A percentile compares a stretch with the other conserved stretches of the same genome.
Conservation (phyloP, 2,113 vertebrate genomes). For the Machaerirhynchus nigripectus region DNA sequence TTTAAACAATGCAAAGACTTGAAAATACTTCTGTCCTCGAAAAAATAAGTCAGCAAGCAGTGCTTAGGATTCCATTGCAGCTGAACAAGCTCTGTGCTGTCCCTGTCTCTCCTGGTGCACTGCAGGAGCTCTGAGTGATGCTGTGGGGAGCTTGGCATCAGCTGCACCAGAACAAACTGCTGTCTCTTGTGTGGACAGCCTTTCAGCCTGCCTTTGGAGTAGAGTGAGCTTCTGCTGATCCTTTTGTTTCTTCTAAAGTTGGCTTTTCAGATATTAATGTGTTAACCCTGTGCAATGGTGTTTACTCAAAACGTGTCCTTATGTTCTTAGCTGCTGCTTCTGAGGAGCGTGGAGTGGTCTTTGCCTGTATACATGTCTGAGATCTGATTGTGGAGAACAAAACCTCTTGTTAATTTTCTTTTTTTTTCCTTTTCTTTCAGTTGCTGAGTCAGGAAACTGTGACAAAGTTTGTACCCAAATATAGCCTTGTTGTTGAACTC, state of each 20-base stretch:
- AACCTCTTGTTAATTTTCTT: not conserved
- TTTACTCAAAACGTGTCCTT: not conserved
- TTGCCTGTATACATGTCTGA: not conserved
- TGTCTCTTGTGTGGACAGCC: not conserved
- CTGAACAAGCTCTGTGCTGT: not conserved
- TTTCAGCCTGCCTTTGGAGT: not conserved
- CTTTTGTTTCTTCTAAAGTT: not conserved
- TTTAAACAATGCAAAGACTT: not conserved
- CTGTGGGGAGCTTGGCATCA: not conserved
- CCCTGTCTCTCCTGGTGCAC: not conserved
- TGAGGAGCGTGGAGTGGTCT: not conserved
- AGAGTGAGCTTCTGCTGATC: not conserved
- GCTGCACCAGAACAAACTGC: not conserved
- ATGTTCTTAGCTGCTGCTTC: not conserved
- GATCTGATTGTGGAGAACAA: not conserved
- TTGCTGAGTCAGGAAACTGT: slow-evolving; percentile 87
- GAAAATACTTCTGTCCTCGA: not conserved
- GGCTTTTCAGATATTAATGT: not conserved
- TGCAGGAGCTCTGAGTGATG: not conserved
- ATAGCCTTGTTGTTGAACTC: slow-evolving; percentile 91
- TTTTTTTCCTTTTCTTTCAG: slow-evolving; percentile 58
- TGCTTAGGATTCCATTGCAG: not conserved
- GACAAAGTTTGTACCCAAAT: slow-evolving; percentile 86
- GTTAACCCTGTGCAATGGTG: not conserved
- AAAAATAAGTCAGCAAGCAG: not conserved